These are phyloP conservation scores for Erinaceus europaeus DNA, from an alignment of 2,113 vertebrate species.

Conservation along the genomic window DNA sequence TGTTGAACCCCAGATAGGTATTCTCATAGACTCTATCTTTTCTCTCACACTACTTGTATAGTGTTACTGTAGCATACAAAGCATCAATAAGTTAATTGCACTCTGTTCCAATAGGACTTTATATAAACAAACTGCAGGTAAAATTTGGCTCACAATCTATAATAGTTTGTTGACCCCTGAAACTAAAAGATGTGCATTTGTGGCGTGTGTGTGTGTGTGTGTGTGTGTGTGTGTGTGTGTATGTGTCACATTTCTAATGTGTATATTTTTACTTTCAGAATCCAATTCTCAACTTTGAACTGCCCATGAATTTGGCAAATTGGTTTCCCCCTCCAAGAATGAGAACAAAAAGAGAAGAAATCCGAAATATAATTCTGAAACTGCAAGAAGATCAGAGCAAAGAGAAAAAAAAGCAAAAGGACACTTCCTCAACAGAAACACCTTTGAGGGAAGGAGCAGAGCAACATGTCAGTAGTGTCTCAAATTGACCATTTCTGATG, in stretches of 20 bases:
- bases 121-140: neutral
- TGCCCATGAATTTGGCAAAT: slow-evolving; percentile 92
- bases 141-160: slow-evolving; percentile 25
- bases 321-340: slow-evolving; percentile 97
- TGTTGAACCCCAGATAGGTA: neutral
- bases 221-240: too few relatives aligned
- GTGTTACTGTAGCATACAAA: neutral
- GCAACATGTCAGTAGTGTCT: slow-evolving; percentile 79
- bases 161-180: slow-evolving; percentile 26
- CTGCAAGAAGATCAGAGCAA: slow-evolving; percentile 90
- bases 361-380: slow-evolving; percentile 91
- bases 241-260: slow-evolving; percentile 46
- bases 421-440: slow-evolving; percentile 74
- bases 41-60: neutral
- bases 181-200: neutral
- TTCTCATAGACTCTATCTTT: neutral
- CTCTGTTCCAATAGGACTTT: neutral
- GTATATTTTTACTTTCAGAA: slow-evolving; percentile 81
- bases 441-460: slow-evolving; percentile 76
- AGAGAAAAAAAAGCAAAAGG: slow-evolving; percentile 83
- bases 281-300: slow-evolving; percentile 93
- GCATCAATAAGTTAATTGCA: neutral
- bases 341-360: slow-evolving; percentile 98
- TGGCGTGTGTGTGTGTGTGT: too few relatives aligned
- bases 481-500: slow-evolving; percentile 81